A percentile compares a stretch with the other conserved stretches of the same genome.
phyloP scores from a whole-genome alignment of 2,113 vertebrate species.

The Gobius niger region DNA sequence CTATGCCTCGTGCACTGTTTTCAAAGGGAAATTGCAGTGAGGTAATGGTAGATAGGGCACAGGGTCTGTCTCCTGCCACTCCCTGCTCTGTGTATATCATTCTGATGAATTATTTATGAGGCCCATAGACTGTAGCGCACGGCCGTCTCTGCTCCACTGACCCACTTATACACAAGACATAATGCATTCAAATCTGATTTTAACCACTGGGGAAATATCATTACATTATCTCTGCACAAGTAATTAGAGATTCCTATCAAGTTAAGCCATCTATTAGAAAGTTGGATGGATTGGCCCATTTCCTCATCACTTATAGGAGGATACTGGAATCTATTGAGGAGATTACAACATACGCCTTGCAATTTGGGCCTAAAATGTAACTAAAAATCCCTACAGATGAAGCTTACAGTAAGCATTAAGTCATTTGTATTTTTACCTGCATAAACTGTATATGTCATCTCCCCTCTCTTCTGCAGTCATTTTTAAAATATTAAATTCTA shows the following conservation, averaged over 20 bases:
- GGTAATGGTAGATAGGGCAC: slow-evolving; percentile 24
- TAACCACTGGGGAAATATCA: slow-evolving; percentile 41
- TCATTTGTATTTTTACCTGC: not conserved
- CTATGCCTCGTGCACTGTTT: slow-evolving; percentile 42
- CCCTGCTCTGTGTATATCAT: slow-evolving; percentile 53
- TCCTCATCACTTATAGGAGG: not conserved
- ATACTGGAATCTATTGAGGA: not conserved
- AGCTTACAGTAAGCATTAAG: not conserved
- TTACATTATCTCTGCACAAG: slow-evolving; percentile 41
- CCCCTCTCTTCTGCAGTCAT: not conserved
- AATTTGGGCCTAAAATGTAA: not conserved
- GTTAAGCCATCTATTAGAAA: slow-evolving; percentile 31
- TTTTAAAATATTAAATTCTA: not conserved
- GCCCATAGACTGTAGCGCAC: slow-evolving; percentile 66
- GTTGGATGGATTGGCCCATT: slow-evolving; percentile 1
- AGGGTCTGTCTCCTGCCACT: slow-evolving; percentile 49
- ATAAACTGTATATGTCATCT: not conserved
- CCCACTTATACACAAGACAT: slow-evolving; percentile 60
- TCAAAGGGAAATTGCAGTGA: slow-evolving; percentile 48
- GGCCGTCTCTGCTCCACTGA: slow-evolving; percentile 70
- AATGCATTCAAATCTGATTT: slow-evolving; percentile 48
- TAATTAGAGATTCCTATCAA: slow-evolving; percentile 18
- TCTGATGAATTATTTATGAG: slow-evolving; percentile 72
- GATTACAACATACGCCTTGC: not conserved
- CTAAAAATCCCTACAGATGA: not conserved